Base-by-base conservation (phyloP, 1,140 invertebrate species). In the Cydia strobilella region DNA sequence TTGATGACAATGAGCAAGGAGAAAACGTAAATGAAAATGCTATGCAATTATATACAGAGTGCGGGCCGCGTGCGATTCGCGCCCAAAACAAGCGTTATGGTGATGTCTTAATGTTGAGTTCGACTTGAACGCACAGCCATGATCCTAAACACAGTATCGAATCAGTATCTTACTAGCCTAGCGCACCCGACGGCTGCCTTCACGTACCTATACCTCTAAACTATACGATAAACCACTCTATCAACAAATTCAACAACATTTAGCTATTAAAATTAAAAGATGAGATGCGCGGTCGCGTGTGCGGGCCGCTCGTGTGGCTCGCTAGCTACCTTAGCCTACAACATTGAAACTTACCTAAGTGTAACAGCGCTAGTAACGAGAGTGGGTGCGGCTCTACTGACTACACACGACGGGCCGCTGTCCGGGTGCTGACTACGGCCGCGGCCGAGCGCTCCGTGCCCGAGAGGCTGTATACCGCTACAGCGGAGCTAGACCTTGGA, bases 1-100 rank as follows among this genome's bases (percentile, higher is more conserved):
- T 92, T 92, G 90, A 92, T 92, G 90, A 90, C 89, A 88, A 92
- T 92, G 90, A 92, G 89, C 89, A 89, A 92, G 88, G 88, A 90
- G 87, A 87, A 82, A 88, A 90, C 86, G 84, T 84, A 90, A 92
- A 90, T 90, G 89, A 90, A 86, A 88, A 92, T 90, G 90, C 82
- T 84, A 88, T 90, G 90, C 86, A 85, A 88, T 82, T 90, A 90
- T 92, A 86, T 90, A 90, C 89, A 92, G 86, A 87, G 74, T 62
- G 65, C 63, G 62, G 79, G 71, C 54, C 79, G 85, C 79, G 83
- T 79, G 77, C 80, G 77, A 79, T 77, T 73, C 79, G 82, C 81
- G 84, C 79, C 80, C 79, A 48, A 76, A 51, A 66, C 76, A 73
- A 77, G 78, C 78, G 79, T 74, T 75, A 74, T 77, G 83, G 79